These are phyloP conservation scores for Orchestes rusci DNA, from an alignment of 2,888 invertebrate species.

Conservation along the genomic window DNA sequence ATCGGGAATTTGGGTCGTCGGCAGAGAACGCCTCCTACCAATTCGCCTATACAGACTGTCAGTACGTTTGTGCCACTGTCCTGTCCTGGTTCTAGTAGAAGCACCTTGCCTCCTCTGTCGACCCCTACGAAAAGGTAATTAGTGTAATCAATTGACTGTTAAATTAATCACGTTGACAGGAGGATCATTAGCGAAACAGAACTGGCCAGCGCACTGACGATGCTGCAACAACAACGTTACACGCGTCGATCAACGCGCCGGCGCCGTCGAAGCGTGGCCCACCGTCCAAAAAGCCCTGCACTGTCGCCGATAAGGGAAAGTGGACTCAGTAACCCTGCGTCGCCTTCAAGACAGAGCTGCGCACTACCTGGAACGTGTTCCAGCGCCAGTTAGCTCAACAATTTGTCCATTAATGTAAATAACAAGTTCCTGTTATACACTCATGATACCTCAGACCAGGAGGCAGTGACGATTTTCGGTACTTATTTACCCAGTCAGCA, in stretches of 20 bases:
- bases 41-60: conserved; percentile 49
- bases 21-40: too few relatives aligned
- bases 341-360: conserved; percentile 48
- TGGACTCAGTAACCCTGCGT: conserved; percentile 62
- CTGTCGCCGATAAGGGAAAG: conserved; percentile 66
- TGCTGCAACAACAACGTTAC: conserved; percentile 37
- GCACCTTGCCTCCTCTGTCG: conserved; percentile 36
- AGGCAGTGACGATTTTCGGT: too few relatives aligned
- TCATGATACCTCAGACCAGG: too few relatives aligned
- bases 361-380: conserved; percentile 38
- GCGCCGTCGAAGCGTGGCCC: conserved; percentile 21
- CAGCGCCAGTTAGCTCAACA: conserved; percentile 33
- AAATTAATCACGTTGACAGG: conserved; percentile 7
- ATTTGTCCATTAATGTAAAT: too few relatives aligned
- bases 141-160: background rate
- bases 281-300: conserved; percentile 46
- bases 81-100: too few relatives aligned
- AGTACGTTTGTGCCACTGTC: conserved; percentile 50
- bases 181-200: conserved; percentile 45
- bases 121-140: conserved; percentile 39
- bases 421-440: too few relatives aligned
- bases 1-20: too few relatives aligned
- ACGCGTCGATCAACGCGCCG: conserved; percentile 27
- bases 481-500: too few relatives aligned
- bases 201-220: conserved; percentile 40